Evolutionary conservation across 2,113 vertebrate genomes (phyloP).

Genomic region (Genyomyrus donnyi): DNA sequence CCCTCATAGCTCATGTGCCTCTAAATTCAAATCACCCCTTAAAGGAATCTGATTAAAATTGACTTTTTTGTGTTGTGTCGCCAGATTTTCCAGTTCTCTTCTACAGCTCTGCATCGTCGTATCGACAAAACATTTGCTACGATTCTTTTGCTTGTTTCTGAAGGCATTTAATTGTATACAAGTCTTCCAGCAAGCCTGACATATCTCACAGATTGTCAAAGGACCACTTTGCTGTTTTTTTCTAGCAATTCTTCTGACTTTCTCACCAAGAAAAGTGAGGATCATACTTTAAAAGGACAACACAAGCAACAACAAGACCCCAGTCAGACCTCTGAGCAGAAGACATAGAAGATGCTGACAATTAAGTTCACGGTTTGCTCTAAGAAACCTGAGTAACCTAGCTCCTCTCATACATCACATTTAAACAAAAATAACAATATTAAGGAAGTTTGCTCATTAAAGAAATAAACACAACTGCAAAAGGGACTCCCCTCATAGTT

Average conservation of each 20-base stretch:
- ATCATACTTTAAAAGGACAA: constrained; percentile 3
- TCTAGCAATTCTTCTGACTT: background rate
- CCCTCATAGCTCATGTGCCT: constrained; percentile 39
- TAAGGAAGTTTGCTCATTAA: background rate
- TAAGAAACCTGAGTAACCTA: background rate
- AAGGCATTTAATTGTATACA: background rate
- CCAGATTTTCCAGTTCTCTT: constrained; percentile 13
- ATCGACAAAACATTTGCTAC: background rate
- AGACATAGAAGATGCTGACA: background rate
- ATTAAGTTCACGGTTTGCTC: background rate
- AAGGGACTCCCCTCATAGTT: background rate
- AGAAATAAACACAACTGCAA: background rate
- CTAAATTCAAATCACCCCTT: constrained; percentile 3
- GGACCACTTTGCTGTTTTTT: background rate
- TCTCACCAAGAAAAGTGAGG: background rate
- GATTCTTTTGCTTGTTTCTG: background rate
- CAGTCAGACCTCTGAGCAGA: constrained; percentile 10
- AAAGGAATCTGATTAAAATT: constrained; percentile 29
- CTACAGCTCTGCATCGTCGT: background rate
- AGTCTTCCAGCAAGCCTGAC: background rate
- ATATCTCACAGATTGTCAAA: background rate
- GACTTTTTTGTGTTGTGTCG: constrained; percentile 1
- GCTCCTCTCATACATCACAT: background rate
- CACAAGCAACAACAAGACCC: background rate
- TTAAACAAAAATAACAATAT: background rate